These are phyloP conservation scores for Diadromus collaris DNA, from an alignment of 2,888 invertebrate genomes.

Conservation along the genomic window DNA sequence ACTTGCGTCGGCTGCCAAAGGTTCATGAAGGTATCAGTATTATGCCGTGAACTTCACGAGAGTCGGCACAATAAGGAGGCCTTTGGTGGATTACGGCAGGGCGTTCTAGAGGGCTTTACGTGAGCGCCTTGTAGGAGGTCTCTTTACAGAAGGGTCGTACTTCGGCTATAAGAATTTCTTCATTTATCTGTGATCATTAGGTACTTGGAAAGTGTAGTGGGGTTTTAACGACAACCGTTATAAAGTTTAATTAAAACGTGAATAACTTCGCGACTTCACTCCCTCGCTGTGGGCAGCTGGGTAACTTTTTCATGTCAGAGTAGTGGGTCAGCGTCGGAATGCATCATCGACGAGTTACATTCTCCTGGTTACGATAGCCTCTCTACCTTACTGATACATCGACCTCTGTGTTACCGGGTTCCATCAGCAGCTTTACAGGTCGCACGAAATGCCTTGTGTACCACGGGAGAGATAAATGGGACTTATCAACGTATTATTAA, in stretches of 20 bases:
- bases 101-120: not conserved
- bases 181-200: not conserved
- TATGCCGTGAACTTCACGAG: not conserved
- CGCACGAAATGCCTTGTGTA: not conserved
- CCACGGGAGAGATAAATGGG: slow-evolving; percentile 33
- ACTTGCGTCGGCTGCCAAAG: not conserved
- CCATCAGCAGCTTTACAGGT: not conserved
- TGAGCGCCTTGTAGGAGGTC: not conserved
- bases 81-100: not conserved
- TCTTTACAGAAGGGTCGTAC: not conserved
- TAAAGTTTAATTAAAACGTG: not conserved
- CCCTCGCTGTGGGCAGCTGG: not conserved
- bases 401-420: not conserved
- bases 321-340: not conserved
- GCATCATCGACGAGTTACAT: not conserved
- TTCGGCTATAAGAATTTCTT: not conserved
- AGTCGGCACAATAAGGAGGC: not conserved
- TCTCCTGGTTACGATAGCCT: not conserved
- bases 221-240: not conserved
- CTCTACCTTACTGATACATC: not conserved
- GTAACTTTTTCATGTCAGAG: not conserved
- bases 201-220: not conserved
- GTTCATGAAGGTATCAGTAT: not conserved
- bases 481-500: slow-evolving; percentile 57
- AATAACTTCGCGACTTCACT: not conserved